Percentiles rank a stretch among this genome's conserved stretches.
phyloP scores from a whole-genome alignment of 2,888 invertebrate genomes.

The Teleiodes luculella region DNA sequence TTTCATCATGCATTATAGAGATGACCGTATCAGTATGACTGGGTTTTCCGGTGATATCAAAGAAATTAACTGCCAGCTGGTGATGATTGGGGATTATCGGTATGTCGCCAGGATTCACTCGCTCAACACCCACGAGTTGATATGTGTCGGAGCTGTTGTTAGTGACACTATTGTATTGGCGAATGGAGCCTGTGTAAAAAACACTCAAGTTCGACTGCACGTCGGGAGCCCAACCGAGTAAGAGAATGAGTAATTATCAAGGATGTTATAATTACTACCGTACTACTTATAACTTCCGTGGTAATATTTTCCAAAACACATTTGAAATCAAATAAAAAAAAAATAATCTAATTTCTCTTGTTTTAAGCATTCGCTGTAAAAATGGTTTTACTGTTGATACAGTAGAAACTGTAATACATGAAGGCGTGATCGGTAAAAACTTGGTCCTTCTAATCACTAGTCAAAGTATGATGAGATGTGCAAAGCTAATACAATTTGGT shows the following conservation, averaged over 20 bases:
- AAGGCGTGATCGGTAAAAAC: slow-evolving; percentile 45
- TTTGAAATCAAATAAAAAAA: too few species aligned
- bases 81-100: slow-evolving; percentile 47
- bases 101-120: slow-evolving; percentile 60
- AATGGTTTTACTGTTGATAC: slow-evolving; percentile 55
- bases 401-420: slow-evolving; percentile 44
- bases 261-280: too few species aligned
- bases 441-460: slow-evolving; percentile 51
- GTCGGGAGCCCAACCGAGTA: slow-evolving; percentile 52
- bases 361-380: slow-evolving; percentile 62
- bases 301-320: too few species aligned
- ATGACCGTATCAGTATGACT: background rate
- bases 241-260: too few species aligned
- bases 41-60: too few species aligned
- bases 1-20: slow-evolving; percentile 48
- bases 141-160: slow-evolving; percentile 62
- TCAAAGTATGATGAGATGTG: slow-evolving; percentile 49
- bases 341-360: too few species aligned
- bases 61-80: slow-evolving; percentile 43
- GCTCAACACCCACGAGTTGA: slow-evolving; percentile 43
- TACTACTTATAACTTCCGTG: too few species aligned
- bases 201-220: slow-evolving; percentile 27
- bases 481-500: slow-evolving; percentile 41
- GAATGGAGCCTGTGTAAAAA: slow-evolving; percentile 3
- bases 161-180: slow-evolving; percentile 23